phyloP scores from a whole-genome alignment of 2,888 invertebrate species.

The Cephalotes varians region DNA sequence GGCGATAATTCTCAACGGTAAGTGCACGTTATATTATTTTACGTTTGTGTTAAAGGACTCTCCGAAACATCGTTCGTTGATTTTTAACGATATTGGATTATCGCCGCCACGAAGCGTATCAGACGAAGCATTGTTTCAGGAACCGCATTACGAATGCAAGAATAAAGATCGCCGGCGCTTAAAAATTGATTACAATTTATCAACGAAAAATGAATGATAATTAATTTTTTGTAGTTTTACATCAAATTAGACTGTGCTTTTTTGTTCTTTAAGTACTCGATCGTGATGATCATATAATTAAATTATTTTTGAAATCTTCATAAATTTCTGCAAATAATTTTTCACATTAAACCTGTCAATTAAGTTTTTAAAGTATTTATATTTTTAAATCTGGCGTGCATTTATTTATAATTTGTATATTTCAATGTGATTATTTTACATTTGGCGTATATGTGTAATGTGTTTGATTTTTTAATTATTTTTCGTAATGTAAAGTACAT shows the following conservation, averaged over 20 bases:
- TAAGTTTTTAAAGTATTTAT: neutral
- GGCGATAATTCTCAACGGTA: constrained; percentile 58
- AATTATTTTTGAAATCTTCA: neutral
- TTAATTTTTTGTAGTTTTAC: neutral
- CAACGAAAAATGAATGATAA: neutral
- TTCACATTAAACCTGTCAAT: neutral
- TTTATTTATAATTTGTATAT: neutral
- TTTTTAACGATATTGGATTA: neutral
- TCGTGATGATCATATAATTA: neutral
- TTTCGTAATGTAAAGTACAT: neutral
- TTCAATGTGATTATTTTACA: too few relatives aligned
- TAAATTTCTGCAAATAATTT: neutral
- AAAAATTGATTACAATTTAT: neutral
- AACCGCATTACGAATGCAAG: neutral
- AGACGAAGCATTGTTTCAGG: neutral
- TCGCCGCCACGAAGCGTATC: neutral
- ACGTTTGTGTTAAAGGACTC: neutral
- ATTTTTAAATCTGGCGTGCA: too few relatives aligned
- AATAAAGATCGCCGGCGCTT: neutral
- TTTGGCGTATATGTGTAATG: too few relatives aligned
- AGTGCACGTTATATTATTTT: constrained; percentile 44
- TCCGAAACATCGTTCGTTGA: neutral
- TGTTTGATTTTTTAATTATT: too few relatives aligned
- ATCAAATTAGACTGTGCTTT: neutral
- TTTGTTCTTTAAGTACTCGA: neutral